These are phyloP conservation scores for Botrylloides violaceus DNA, from an alignment of 23 tunicate species.

Conservation along the genomic window DNA sequence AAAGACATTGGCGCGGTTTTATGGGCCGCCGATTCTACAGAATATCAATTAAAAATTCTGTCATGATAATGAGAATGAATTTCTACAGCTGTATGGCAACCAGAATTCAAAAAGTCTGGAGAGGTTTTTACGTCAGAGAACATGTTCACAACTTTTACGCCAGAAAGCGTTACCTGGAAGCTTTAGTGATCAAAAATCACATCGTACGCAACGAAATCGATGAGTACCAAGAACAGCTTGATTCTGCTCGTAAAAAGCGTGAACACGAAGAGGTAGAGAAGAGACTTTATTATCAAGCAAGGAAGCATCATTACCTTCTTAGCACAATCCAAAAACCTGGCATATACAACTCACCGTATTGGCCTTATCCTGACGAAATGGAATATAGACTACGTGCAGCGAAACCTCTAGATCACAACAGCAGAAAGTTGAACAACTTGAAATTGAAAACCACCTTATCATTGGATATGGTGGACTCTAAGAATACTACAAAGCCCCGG, in stretches of 20 bases:
- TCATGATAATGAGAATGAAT: slow-evolving; percentile 60
- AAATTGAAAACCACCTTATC: neutral
- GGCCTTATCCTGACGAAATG: slow-evolving; percentile 53
- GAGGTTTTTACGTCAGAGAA: slow-evolving; percentile 75
- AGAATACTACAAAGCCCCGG: slow-evolving; percentile 26
- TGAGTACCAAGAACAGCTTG: slow-evolving; percentile 41
- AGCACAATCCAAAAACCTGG: slow-evolving; percentile 85
- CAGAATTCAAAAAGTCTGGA: slow-evolving; percentile 77
- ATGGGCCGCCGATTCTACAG: slow-evolving; percentile 71
- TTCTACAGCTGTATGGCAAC: slow-evolving; percentile 75
- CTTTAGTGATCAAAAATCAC: slow-evolving; percentile 60
- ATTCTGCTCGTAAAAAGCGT: slow-evolving; percentile 13
- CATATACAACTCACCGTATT: slow-evolving; percentile 76
- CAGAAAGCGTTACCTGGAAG: slow-evolving; percentile 78
- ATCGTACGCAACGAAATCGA: slow-evolving; percentile 57
- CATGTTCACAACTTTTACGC: slow-evolving; percentile 82
- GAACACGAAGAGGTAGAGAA: slow-evolving; percentile 38
- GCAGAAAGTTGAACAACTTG: neutral
- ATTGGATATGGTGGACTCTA: slow-evolving; percentile 20
- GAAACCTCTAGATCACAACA: slow-evolving; percentile 29
- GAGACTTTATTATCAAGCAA: slow-evolving; percentile 38
- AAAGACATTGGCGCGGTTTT: slow-evolving; percentile 76
- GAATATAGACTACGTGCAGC: slow-evolving; percentile 48
- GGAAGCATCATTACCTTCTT: slow-evolving; percentile 71
- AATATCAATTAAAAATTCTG: slow-evolving; percentile 39